These are phyloP conservation scores for Pterocles orientalis DNA, from an alignment of 2,113 vertebrate species.

Conservation along the genomic window DNA sequence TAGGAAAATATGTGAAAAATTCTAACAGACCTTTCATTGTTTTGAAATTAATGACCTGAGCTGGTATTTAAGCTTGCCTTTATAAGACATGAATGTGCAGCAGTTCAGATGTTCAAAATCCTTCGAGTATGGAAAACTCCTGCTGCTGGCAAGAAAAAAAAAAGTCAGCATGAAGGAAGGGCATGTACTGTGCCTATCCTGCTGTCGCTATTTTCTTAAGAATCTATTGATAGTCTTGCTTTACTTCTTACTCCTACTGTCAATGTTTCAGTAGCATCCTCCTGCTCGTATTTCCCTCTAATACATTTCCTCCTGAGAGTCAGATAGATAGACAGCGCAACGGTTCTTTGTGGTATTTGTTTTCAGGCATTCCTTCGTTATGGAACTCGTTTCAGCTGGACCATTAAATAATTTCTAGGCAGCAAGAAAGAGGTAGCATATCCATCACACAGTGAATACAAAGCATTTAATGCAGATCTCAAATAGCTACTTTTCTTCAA, in stretches of 20 bases:
- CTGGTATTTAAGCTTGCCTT: background rate
- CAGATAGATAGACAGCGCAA: background rate
- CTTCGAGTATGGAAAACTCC: background rate
- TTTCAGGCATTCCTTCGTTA: constrained; percentile 35
- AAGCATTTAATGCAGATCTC: constrained; percentile 35
- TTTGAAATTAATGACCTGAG: background rate
- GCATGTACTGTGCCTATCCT: background rate
- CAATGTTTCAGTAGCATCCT: background rate
- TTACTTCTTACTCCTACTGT: background rate
- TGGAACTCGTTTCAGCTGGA: background rate
- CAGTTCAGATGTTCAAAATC: background rate
- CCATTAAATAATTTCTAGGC: constrained; percentile 33
- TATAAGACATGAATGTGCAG: background rate
- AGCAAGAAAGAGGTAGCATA: background rate
- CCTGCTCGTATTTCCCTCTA: background rate
- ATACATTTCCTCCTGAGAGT: background rate
- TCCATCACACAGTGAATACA: constrained; percentile 29
- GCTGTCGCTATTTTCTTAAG: background rate
- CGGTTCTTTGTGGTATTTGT: background rate
- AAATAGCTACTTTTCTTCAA: constrained; percentile 35
- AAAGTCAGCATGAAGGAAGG: background rate
- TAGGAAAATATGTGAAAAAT: background rate
- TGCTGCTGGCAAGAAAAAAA: background rate
- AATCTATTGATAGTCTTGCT: background rate
- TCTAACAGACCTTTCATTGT: background rate